Evolutionary conservation across 2,797 vertebrate genomes (phyloP), one percentile per base, ranked within the genome.

Genomic region (Anableps anableps): DNA sequence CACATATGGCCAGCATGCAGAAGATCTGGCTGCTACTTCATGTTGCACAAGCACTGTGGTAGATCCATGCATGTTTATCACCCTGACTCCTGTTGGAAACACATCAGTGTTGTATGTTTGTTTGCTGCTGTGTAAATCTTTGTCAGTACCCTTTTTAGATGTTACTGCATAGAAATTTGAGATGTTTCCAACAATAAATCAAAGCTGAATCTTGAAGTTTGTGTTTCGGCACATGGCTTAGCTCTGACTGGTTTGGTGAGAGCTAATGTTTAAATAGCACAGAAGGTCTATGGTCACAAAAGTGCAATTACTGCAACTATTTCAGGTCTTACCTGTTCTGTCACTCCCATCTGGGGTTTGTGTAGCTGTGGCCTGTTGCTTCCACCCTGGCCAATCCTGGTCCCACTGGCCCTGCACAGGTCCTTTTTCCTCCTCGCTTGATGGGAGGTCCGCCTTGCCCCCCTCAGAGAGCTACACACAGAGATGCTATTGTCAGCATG

Each of bases 321-420:
- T 80, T 89, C 90, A 86, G 86, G 90, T 91, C 94, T 94, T 95
- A 96, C 95, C 95, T 95, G 94, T 93, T 93, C 88, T 89, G 77
- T 94, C 85, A 83, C 81, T 83, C 79, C 36, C 85, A 77, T 92
- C 93, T 74, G 89, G 80, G 75, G 85, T 93, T 81, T 93, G 92
- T 74, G 78, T 66, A 34, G 78, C 21, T 31, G 85, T 68, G 71
- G 77, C 84, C 81, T 88, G 92, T 77, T 93, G 93, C 79, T 95
- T 94, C 94, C 94, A 95, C 64, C 93, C 92, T 68, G 83, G 83
- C 58, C 88, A 90, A 72, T 92, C 92, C 3, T 90, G 85, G 73
- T 93, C 92, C 93, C 92, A 95, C 62, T 80, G 91, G 85, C 88
- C 86, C 78, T 83, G 93, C 78, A 85, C 81, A 50, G 91, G 83